phyloP scores from a whole-genome alignment of 2,797 vertebrate species.

The Allobates femoralis region DNA sequence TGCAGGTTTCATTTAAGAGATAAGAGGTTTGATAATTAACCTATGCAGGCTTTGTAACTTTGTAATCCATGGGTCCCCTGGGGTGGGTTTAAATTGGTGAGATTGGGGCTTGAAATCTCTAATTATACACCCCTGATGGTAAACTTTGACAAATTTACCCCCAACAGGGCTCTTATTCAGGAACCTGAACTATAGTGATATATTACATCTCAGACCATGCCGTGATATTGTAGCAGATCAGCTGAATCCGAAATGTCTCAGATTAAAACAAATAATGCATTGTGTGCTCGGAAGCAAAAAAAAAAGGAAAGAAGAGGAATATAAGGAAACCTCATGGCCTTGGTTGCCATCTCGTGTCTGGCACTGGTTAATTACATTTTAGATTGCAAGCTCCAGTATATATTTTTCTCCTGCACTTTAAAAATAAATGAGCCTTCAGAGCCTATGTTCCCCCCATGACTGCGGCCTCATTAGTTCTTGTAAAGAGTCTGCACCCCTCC shows the following conservation, averaged over 20 bases:
- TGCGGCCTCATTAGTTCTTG: conserved; percentile 63
- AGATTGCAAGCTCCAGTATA: conserved; percentile 36
- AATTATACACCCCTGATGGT: conserved; percentile 30
- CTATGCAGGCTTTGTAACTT: conserved; percentile 40
- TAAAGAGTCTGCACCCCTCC: conserved; percentile 50
- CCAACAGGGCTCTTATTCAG: conserved; percentile 23
- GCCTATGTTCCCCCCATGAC: conserved; percentile 36
- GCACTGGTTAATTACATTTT: neutral
- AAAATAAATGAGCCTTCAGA: conserved; percentile 52
- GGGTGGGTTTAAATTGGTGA: conserved; percentile 47
- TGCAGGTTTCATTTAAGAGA: conserved; percentile 46
- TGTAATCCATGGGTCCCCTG: conserved; percentile 44
- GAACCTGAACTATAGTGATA: neutral
- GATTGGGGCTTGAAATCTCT: conserved; percentile 35
- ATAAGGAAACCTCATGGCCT: neutral
- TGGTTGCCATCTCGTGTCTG: neutral
- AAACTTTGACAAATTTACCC: conserved; percentile 35
- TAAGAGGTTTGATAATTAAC: conserved; percentile 58
- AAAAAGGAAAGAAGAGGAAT: neutral
- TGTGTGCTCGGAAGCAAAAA: neutral
- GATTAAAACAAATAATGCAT: neutral
- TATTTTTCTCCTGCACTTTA: conserved; percentile 16
- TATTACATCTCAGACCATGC: neutral
- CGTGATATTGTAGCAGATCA: neutral
- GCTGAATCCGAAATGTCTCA: neutral